Evolutionary conservation across 2,113 vertebrate genomes (phyloP).

Genomic region (Sus scrofa): DNA sequence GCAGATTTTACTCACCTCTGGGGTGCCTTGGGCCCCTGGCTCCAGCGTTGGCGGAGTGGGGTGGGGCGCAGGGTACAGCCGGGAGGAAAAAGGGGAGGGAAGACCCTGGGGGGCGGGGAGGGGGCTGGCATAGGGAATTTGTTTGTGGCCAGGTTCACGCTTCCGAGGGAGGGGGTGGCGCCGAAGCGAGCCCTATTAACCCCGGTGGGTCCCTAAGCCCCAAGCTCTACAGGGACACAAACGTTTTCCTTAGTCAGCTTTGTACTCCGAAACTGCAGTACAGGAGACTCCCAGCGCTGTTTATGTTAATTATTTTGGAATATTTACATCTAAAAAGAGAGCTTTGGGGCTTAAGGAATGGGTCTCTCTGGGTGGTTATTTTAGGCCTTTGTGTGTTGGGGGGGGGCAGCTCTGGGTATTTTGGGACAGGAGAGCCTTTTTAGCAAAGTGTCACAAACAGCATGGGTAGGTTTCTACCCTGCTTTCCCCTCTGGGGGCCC

Average conservation of each 20-base stretch:
- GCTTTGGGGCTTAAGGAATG: background rate
- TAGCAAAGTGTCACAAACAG: background rate
- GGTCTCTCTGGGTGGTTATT: background rate
- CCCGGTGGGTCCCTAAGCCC: background rate
- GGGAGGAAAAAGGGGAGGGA: background rate
- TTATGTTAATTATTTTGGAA: background rate
- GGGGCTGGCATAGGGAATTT: background rate
- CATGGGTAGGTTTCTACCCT: background rate
- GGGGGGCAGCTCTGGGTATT: background rate
- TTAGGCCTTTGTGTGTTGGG: background rate
- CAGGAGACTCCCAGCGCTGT: background rate
- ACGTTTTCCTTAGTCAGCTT: background rate
- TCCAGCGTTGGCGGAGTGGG: fast-evolving
- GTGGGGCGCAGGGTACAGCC: background rate
- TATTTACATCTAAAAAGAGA: background rate
- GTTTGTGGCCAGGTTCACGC: background rate
- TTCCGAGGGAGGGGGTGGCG: background rate
- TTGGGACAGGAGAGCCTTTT: background rate
- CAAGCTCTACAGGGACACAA: background rate
- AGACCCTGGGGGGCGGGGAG: too few species aligned
- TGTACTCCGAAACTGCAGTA: background rate
- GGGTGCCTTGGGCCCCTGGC: fast-evolving
- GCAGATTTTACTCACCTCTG: background rate
- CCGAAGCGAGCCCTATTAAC: background rate
- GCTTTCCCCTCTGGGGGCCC: background rate